Evolutionary conservation across 2,888 invertebrate species (phyloP).

Genomic region (Caenorhabditis sulstoni): DNA sequence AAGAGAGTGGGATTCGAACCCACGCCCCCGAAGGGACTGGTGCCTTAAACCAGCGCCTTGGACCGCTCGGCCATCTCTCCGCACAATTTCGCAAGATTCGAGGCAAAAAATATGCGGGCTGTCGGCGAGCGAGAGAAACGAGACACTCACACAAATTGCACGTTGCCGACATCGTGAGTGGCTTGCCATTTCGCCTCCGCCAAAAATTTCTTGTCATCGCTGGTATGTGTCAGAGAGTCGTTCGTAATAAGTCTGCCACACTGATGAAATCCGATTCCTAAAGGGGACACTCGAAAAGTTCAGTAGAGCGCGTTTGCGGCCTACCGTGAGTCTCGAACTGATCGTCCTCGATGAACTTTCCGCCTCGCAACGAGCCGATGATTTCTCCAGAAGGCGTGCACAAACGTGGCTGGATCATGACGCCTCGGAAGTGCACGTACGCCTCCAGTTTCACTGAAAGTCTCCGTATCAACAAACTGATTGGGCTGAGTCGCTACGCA

Average conservation of each 20-base stretch:
- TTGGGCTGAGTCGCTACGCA: not conserved
- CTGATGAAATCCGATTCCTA: slow-evolving; percentile 68
- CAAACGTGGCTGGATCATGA: slow-evolving; percentile 70
- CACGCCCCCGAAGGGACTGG: slow-evolving; percentile 89
- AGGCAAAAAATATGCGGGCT: no score
- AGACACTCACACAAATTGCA: slow-evolving; percentile 71
- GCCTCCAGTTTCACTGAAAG: slow-evolving; percentile 64
- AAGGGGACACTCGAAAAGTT: no score
- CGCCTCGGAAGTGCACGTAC: slow-evolving; percentile 68
- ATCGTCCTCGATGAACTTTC: slow-evolving; percentile 65
- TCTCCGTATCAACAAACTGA: no score
- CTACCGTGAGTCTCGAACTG: slow-evolving; percentile 59
- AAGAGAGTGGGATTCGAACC: slow-evolving; percentile 88
- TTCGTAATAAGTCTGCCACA: slow-evolving; percentile 62
- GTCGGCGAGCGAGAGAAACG: no score
- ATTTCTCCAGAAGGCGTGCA: slow-evolving; percentile 64
- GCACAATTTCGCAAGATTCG: not conserved
- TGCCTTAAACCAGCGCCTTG: slow-evolving; percentile 92
- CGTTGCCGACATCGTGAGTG: slow-evolving; percentile 66
- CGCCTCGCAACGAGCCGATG: slow-evolving; percentile 70
- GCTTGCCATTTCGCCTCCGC: slow-evolving; percentile 69
- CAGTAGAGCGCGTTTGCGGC: not conserved
- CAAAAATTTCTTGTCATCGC: slow-evolving; percentile 71
- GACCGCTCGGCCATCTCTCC: slow-evolving; percentile 83
- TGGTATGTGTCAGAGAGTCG: slow-evolving; percentile 69